These are phyloP conservation scores for Brachyistius frenatus DNA, from an alignment of 2,113 vertebrate species.

Conservation along the genomic window DNA sequence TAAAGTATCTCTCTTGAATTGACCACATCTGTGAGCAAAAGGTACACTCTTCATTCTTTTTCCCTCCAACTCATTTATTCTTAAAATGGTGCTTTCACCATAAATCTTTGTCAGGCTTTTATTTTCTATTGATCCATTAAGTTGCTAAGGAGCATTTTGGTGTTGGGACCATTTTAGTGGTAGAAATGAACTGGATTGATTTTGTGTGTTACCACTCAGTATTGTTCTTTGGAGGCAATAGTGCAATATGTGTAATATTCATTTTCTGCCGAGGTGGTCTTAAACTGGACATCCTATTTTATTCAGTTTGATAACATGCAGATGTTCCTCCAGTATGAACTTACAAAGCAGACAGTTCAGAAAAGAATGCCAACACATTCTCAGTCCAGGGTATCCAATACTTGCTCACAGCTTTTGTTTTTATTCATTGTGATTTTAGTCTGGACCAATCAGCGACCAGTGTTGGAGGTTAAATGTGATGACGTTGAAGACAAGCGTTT, in stretches of 20 bases:
- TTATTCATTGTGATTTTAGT: too few species aligned
- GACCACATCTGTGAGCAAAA: conserved; percentile 27
- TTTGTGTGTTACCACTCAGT: conserved; percentile 53
- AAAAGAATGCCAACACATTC: too few species aligned
- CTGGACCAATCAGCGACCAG: too few species aligned
- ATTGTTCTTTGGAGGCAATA: conserved; percentile 38
- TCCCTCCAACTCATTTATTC: conserved; percentile 58
- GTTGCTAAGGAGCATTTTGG: conserved; percentile 60
- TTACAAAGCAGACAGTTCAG: too few species aligned
- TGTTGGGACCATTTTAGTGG: conserved; percentile 34
- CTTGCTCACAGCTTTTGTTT: too few species aligned
- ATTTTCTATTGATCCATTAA: conserved; percentile 72
- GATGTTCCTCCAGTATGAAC: neutral
- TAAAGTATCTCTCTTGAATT: conserved; percentile 39
- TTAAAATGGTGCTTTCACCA: conserved; percentile 36
- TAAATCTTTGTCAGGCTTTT: conserved; percentile 70
- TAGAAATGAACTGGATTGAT: conserved; percentile 60
- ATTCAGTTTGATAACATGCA: neutral
- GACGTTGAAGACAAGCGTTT: too few species aligned
- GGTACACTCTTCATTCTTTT: conserved; percentile 8
- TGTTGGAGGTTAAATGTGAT: too few species aligned
- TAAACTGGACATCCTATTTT: neutral
- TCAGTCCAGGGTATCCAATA: too few species aligned
- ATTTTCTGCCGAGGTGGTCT: conserved; percentile 1
- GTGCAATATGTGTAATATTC: conserved; percentile 1